These are phyloP conservation scores for Piprites chloris DNA, from an alignment of 2,113 vertebrate genomes.

Conservation along the genomic window DNA sequence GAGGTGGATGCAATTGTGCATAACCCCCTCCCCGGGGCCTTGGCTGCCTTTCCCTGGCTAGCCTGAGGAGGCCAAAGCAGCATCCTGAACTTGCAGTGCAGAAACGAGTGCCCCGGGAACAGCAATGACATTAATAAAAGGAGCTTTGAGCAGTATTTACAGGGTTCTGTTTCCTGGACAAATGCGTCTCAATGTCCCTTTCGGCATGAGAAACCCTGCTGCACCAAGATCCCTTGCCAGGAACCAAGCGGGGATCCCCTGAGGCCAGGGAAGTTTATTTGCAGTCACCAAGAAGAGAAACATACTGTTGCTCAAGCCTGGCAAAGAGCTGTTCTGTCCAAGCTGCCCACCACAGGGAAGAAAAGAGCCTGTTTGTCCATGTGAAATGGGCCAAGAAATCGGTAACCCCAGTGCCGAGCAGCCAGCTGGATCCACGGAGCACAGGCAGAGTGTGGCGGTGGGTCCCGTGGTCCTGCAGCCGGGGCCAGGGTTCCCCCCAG, in stretches of 20 bases:
- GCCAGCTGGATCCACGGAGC: fast-evolving
- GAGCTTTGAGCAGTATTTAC: not conserved
- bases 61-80: not conserved
- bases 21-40: fast-evolving
- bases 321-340: not conserved
- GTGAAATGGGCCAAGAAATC: not conserved
- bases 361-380: not conserved
- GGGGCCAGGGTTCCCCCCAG: not conserved
- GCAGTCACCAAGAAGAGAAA: not conserved
- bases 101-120: not conserved
- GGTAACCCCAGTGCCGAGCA: not conserved
- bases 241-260: not conserved
- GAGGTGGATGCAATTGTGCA: not conserved
- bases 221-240: not conserved
- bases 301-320: not conserved
- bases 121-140: not conserved
- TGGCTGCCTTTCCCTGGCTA: not conserved
- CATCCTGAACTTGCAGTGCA: not conserved
- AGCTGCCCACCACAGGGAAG: not conserved
- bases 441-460: fast-evolving
- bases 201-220: not conserved
- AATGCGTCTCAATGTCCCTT: not conserved
- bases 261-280: not conserved
- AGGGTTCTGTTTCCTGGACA: not conserved
- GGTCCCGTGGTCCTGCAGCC: not conserved